phyloP scores from a whole-genome alignment of 1,140 invertebrate species.

The Wasmannia auropunctata region DNA sequence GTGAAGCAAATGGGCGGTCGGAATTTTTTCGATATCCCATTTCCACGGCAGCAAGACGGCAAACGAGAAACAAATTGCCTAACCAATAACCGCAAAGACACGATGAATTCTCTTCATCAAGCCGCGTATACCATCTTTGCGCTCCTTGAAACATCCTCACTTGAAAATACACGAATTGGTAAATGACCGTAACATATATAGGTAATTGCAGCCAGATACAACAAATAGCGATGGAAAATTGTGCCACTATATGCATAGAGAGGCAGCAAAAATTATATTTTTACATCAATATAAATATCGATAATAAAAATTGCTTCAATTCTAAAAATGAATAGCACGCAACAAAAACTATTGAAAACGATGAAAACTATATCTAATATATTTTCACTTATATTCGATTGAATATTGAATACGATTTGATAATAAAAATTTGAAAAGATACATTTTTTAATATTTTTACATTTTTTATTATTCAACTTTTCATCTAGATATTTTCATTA shows the following conservation, averaged over 20 bases:
- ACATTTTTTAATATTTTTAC: background rate
- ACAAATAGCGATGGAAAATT: background rate
- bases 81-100: conserved; percentile 13
- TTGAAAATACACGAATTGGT: background rate
- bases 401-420: background rate
- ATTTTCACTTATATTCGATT: too few species aligned
- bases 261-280: background rate
- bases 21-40: conserved; percentile 57
- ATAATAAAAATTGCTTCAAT: background rate
- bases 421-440: background rate
- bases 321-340: background rate
- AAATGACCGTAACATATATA: conserved; percentile 15
- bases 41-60: conserved; percentile 38
- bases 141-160: background rate
- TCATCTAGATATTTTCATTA: background rate
- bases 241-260: background rate
- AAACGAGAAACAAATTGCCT: conserved; percentile 41
- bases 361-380: too few species aligned
- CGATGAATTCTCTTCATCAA: background rate
- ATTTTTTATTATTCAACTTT: background rate
- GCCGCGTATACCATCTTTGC: background rate
- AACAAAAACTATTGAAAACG: background rate
- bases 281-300: background rate
- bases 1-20: conserved; percentile 47
- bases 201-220: background rate